A percentile compares a stretch with the other conserved stretches of the same genome.
Evolutionary conservation across 2,113 vertebrate genomes (phyloP).

Genomic region (Megaceryle maxima): DNA sequence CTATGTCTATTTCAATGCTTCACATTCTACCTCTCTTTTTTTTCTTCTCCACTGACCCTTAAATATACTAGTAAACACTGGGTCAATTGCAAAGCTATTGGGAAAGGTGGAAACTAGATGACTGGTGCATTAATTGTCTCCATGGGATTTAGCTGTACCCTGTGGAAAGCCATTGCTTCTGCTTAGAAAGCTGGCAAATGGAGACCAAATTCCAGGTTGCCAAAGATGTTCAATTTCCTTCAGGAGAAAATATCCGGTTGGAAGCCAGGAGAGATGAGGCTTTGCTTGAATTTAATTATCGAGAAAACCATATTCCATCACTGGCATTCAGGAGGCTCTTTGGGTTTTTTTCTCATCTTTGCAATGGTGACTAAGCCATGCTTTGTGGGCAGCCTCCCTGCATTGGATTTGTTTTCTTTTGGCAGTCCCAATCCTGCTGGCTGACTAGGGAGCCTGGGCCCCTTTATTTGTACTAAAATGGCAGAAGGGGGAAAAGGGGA

Average conservation of each 20-base stretch:
- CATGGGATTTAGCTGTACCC: background rate
- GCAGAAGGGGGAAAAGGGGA: background rate
- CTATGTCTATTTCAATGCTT: background rate
- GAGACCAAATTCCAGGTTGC: background rate
- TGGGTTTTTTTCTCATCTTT: background rate
- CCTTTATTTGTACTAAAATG: conserved; percentile 56
- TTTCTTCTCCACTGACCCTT: background rate
- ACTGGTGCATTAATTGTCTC: background rate
- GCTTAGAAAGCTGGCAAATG: background rate
- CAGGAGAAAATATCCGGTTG: background rate
- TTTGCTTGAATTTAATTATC: conserved; percentile 16
- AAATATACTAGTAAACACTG: background rate
- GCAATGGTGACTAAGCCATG: background rate
- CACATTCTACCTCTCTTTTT: background rate
- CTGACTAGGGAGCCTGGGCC: conserved; percentile 35
- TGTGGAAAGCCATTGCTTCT: background rate
- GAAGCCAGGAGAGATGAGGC: background rate
- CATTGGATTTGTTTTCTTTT: conserved; percentile 49
- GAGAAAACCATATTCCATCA: background rate
- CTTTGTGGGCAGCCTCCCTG: conserved; percentile 40
- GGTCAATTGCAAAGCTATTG: background rate
- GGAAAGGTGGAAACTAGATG: background rate
- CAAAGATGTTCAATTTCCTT: background rate
- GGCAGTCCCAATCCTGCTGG: conserved; percentile 9
- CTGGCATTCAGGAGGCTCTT: background rate